Evolutionary conservation across 2,888 invertebrate species (phyloP).

Genomic region (Thera obeliscata): DNA sequence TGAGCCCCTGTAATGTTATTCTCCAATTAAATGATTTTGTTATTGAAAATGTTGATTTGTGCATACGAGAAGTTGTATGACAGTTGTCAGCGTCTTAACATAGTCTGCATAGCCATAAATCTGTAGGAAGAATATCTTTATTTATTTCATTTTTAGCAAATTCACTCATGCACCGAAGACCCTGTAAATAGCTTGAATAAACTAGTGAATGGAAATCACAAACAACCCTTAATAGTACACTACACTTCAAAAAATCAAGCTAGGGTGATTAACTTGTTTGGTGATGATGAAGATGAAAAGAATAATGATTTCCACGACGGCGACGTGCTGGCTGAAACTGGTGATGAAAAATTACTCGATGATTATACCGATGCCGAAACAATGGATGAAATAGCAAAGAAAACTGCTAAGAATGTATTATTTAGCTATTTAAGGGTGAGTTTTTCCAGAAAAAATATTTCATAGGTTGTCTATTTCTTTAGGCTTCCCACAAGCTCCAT

Average conservation of each 20-base stretch:
- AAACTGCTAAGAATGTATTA: constrained; percentile 17
- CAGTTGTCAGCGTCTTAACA: no score
- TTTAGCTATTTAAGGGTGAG: constrained; percentile 22
- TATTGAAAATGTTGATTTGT: no score
- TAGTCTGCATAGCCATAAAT: no score
- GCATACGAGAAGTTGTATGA: no score
- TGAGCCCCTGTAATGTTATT: no score
- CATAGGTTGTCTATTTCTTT: no score
- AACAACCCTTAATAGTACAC: constrained; percentile 7
- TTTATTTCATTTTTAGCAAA: constrained; percentile 5
- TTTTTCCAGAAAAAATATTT: neutral
- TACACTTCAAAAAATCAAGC: neutral
- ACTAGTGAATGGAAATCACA: neutral
- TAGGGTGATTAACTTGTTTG: neutral
- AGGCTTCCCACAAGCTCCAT: no score
- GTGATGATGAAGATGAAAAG: neutral
- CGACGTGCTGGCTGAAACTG: neutral
- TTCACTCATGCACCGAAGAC: neutral
- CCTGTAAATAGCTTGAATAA: neutral
- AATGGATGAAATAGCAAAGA: constrained; percentile 14
- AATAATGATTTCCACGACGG: neutral
- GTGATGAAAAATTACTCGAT: neutral
- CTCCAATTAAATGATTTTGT: no score
- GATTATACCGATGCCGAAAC: constrained; percentile 7
- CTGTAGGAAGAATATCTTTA: no score